Conservation (phyloP, 2,888 invertebrate species). For the Ommatoiulus sabulosus region DNA sequence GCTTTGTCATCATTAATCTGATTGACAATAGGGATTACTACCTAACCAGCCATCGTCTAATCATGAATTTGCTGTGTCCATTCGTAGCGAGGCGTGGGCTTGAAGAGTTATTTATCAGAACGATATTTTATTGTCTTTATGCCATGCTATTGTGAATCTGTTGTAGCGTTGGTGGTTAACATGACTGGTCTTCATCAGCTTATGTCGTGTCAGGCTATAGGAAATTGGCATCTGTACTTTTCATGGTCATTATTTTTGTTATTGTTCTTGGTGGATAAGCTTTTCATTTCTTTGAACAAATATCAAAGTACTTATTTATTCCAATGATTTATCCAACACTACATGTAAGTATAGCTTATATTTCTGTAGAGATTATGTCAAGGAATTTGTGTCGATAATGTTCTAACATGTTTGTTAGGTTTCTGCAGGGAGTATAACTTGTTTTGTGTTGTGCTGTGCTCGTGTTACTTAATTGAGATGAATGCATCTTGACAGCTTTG, state of each 20-base stretch:
- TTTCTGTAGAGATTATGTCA: background rate
- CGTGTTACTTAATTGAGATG: background rate
- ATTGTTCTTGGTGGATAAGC: background rate
- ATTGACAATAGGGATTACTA: conserved; percentile 18
- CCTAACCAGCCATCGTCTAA: background rate
- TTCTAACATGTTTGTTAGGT: too few relatives aligned
- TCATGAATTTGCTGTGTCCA: background rate
- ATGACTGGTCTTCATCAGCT: background rate
- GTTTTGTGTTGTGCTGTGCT: background rate
- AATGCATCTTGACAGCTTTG: too few relatives aligned
- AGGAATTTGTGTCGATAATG: too few relatives aligned
- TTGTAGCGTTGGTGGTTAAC: background rate
- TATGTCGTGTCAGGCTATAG: background rate
- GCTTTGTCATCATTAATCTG: conserved; percentile 19
- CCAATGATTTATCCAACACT: background rate
- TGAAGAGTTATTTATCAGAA: background rate
- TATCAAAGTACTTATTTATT: background rate
- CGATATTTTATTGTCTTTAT: background rate
- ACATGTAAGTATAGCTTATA: background rate
- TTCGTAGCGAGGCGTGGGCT: background rate
- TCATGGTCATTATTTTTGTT: background rate
- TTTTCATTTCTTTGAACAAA: background rate
- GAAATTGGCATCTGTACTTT: background rate
- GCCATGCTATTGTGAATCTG: background rate
- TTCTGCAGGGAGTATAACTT: too few relatives aligned